Evolutionary conservation across 2,113 vertebrate species (phyloP), one percentile per base, ranked within the genome.

Genomic region (Mormoops blainvillei): DNA sequence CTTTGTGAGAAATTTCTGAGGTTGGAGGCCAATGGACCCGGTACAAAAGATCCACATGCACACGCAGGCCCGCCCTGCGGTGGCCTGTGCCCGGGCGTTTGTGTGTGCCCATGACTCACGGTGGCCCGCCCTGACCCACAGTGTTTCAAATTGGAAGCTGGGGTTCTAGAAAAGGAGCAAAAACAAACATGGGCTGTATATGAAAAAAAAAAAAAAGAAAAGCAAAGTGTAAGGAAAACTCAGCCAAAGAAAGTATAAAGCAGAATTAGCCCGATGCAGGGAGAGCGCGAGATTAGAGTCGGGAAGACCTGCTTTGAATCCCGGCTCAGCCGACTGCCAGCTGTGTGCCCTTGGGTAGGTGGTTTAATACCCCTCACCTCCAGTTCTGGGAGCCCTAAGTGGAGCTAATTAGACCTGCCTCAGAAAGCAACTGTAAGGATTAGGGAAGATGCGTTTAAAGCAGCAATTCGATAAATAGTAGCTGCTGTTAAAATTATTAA

Each of bases 21-120:
- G 70, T 20, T 9, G 43, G 61, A 12, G 52, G 36, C 52, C 65
- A 13, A 8, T 3, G 43, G 33, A 19, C 14, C 43, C 12, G 9
- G 7, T 0, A 33, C 9, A 3, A 11, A 15, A 15, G 38, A 67
- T 4, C 38, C 52, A 5, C 1, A 11, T 0, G 58, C 38, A 10
- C 7, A 2, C 0, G 0, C 2, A 33, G 83, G 56, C 67, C 12
- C 0, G 7, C 24, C 48, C 26, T 2, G 2, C 3, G 82, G 0
- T 36, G 33, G 26, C 0, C 0, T 16, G n/a, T 41, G 63, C 2
- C 0, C 1, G 1, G 3, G 18, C 0, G 22, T 20, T 2, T 33
- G 36, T 5, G 18, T 0, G 6, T 4, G 74, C 6, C 22, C 10
- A 7, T 20, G 74, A 76, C 74, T 65, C 89, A 15, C 0, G 14